phyloP scores from a whole-genome alignment of 1,140 invertebrate species.

The Drosophila tropicalis region DNA sequence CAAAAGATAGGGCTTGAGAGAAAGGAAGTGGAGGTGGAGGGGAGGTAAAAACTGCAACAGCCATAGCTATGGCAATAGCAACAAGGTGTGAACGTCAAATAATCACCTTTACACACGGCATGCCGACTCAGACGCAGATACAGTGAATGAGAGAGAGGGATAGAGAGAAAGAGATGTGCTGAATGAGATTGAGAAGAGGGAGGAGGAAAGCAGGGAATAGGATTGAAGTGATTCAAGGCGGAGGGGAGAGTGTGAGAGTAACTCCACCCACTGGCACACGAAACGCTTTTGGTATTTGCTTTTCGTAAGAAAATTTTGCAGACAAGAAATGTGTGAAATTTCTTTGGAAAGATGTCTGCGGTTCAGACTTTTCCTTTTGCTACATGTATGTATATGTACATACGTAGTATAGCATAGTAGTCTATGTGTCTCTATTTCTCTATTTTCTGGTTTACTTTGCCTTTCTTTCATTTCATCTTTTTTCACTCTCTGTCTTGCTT shows the following conservation, averaged over 20 bases:
- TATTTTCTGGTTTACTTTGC: not conserved
- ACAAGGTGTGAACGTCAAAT: constrained; percentile 81
- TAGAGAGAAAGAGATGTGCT: too few relatives aligned
- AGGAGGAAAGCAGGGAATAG: not conserved
- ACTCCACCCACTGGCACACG: constrained; percentile 6
- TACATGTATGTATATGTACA: not conserved
- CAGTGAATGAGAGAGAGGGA: constrained; percentile 1
- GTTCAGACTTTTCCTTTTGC: constrained; percentile 29
- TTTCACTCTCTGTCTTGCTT: constrained; percentile 13
- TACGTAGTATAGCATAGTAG: not conserved
- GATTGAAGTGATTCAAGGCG: not conserved
- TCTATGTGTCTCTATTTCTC: not conserved
- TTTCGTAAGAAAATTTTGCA: constrained; percentile 68
- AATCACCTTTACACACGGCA: constrained; percentile 72
- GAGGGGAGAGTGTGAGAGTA: not conserved
- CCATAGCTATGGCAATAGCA: constrained; percentile 27
- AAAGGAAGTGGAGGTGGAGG: not conserved
- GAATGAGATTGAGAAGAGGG: not conserved
- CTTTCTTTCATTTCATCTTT: constrained; percentile 6
- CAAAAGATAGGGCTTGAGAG: constrained; percentile 8
- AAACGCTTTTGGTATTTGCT: constrained; percentile 45
- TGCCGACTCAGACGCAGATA: constrained; percentile 24
- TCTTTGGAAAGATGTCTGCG: constrained; percentile 53
- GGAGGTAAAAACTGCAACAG: constrained; percentile 20
- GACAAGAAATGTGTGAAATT: constrained; percentile 68